phyloP scores from a whole-genome alignment of 2,113 vertebrate genomes.

The Sterrhoptilus dennistouni region DNA sequence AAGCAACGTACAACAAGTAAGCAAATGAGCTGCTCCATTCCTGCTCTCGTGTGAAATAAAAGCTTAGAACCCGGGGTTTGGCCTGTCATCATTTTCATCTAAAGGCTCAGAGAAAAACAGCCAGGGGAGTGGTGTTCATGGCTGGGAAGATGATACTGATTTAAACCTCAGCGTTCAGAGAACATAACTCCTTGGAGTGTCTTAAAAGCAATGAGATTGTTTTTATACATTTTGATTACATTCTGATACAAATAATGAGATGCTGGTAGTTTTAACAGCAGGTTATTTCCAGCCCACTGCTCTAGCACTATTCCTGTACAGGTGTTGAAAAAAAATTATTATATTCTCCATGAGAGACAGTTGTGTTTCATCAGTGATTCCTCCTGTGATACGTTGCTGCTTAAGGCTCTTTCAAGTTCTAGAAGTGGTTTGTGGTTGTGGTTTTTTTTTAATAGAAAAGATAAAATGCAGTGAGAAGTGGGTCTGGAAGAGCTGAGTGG shows the following conservation, averaged over 20 bases:
- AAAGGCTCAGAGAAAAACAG: background rate
- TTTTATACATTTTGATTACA: background rate
- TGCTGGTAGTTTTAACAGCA: background rate
- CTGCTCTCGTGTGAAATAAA: background rate
- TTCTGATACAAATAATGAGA: background rate
- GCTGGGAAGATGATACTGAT: background rate
- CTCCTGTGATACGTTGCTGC: background rate
- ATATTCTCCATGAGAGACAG: background rate
- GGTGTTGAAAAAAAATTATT: background rate
- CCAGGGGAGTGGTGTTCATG: background rate
- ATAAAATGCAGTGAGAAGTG: background rate
- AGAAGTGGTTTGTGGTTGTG: background rate
- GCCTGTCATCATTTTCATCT: background rate
- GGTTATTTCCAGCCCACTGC: background rate
- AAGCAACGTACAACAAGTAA: slow-evolving; percentile 98
- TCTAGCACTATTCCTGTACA: background rate
- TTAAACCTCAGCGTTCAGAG: background rate
- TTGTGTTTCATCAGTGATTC: background rate
- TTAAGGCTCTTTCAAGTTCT: background rate
- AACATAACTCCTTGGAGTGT: background rate
- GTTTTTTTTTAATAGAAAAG: background rate
- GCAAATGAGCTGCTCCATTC: background rate
- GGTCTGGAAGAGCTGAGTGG: background rate
- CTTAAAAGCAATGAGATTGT: background rate
- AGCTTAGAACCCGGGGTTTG: fast-evolving